phyloP scores from a whole-genome alignment of 2,113 vertebrate species.

The Neogale vison region DNA sequence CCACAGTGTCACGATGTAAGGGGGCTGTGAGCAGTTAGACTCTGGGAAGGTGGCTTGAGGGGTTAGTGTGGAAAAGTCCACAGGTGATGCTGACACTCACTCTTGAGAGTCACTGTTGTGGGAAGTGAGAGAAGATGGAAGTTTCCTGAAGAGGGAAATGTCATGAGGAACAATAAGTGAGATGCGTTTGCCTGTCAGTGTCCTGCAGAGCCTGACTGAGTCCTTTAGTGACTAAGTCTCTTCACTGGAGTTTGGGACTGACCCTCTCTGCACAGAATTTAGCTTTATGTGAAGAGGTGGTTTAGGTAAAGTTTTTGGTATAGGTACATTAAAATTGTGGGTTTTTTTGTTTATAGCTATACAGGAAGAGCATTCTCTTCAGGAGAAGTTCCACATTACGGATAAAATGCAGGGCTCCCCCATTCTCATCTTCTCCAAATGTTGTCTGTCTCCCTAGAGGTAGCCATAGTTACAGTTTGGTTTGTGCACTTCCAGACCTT shows the following conservation, averaged over 20 bases:
- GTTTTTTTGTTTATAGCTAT: not conserved
- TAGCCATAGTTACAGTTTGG: not conserved
- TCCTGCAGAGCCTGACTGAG: not conserved
- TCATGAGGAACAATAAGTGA: not conserved
- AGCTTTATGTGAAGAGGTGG: not conserved
- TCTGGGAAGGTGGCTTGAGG: not conserved
- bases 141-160: not conserved
- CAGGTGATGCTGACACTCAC: not conserved
- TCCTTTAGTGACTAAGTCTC: not conserved
- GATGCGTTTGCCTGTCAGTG: not conserved
- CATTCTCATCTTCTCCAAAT: not conserved
- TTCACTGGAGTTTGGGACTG: not conserved
- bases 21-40: not conserved
- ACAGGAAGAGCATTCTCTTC: not conserved
- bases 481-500: not conserved
- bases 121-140: not conserved
- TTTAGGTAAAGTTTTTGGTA: not conserved
- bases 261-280: not conserved
- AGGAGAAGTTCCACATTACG: not conserved
- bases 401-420: not conserved
- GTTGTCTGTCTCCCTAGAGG: not conserved
- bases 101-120: not conserved
- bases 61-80: not conserved
- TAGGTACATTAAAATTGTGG: not conserved
- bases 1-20: accelerated